A percentile compares a stretch with the other conserved stretches of the same genome.
phyloP scores from a whole-genome alignment of 2,888 invertebrate genomes.

The Odontomyia ornata region DNA sequence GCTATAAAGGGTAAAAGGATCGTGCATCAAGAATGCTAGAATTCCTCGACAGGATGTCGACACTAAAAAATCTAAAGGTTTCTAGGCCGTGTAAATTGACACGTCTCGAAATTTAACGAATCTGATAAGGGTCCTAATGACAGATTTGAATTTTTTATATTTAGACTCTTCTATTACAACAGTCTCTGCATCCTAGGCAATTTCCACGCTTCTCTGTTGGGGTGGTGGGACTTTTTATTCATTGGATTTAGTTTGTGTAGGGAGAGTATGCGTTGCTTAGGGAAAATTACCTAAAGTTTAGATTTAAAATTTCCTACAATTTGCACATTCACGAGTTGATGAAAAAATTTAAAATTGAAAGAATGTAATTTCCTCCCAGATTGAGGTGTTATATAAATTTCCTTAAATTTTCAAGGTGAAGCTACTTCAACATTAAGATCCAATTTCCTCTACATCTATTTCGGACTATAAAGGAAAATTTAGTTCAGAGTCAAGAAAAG shows the following conservation, averaged over 20 bases:
- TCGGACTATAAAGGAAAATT: background rate
- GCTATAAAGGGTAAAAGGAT: constrained; percentile 44
- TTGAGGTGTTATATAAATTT: no score
- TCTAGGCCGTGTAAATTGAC: constrained; percentile 39
- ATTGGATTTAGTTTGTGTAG: background rate
- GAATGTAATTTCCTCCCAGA: no score
- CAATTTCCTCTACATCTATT: no score
- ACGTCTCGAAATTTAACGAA: constrained; percentile 41
- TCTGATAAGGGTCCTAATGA: constrained; percentile 45
- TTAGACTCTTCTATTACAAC: background rate
- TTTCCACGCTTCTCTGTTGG: background rate
- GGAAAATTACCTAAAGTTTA: no score
- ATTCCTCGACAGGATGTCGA: background rate
- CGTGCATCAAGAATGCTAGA: constrained; percentile 6
- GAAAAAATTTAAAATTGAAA: no score
- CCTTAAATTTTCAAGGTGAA: no score
- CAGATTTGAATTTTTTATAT: constrained; percentile 45
- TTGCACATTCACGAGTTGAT: no score
- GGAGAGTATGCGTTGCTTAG: background rate
- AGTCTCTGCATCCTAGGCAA: background rate
- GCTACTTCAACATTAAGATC: no score
- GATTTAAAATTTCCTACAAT: no score
- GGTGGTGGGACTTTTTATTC: background rate
- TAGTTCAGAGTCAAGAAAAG: background rate
- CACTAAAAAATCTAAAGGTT: constrained; percentile 2